phyloP scores from a whole-genome alignment of 1,140 invertebrate species.

The Lasaia peninsularis region DNA sequence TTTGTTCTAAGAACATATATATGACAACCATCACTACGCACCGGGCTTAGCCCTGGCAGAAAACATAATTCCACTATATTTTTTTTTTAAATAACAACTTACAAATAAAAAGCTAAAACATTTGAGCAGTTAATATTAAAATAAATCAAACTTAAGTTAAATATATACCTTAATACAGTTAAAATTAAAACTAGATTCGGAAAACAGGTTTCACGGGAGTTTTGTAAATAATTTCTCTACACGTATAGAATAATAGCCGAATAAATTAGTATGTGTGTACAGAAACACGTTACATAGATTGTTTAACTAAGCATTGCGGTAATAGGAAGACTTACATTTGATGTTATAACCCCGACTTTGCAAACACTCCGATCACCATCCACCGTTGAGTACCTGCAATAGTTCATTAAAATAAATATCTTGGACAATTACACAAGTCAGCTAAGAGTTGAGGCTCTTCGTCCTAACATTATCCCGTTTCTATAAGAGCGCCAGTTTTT shows the following conservation, averaged over 20 bases:
- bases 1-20: slow-evolving; percentile 56
- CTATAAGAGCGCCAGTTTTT: too few relatives aligned
- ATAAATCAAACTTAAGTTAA: slow-evolving; percentile 18
- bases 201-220: slow-evolving; percentile 5
- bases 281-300: slow-evolving; percentile 10
- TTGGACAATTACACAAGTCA: too few relatives aligned
- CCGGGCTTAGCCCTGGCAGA: slow-evolving; percentile 43
- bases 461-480: too few relatives aligned
- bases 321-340: slow-evolving; percentile 34
- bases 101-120: slow-evolving; percentile 29
- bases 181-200: slow-evolving; percentile 16
- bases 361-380: slow-evolving; percentile 19
- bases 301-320: slow-evolving; percentile 23
- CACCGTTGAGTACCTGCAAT: slow-evolving; percentile 20
- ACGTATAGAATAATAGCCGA: slow-evolving; percentile 10
- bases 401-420: neutral
- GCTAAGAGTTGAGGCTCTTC: too few relatives aligned
- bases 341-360: slow-evolving; percentile 21
- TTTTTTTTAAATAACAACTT: slow-evolving; percentile 33
- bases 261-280: slow-evolving; percentile 14
- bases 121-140: slow-evolving; percentile 33
- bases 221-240: neutral
- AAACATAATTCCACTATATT: slow-evolving; percentile 25
- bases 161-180: slow-evolving; percentile 10
- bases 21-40: slow-evolving; percentile 37